Evolutionary conservation across 2,888 invertebrate species (phyloP).

Genomic region (Drosophila crucigera): DNA sequence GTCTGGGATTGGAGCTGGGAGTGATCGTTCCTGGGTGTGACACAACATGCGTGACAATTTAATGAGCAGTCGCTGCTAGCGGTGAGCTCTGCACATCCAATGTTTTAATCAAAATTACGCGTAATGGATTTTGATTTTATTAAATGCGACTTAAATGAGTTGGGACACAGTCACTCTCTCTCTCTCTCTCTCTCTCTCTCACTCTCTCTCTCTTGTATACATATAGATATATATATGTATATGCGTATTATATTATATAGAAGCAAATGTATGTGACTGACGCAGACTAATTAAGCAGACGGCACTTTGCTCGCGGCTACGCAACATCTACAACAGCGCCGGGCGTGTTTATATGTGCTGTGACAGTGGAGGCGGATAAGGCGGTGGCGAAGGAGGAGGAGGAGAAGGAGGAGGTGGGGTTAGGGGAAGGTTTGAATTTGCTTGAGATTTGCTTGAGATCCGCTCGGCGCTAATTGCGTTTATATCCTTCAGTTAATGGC

Average conservation of each 20-base stretch:
- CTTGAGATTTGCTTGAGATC: constrained; percentile 76
- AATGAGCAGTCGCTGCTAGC: constrained; percentile 75
- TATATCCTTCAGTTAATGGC: constrained; percentile 83
- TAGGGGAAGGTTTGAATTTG: constrained; percentile 5
- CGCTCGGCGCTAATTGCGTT: constrained; percentile 83
- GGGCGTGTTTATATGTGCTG: constrained; percentile 40
- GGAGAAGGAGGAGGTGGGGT: constrained; percentile 4
- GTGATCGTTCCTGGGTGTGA: constrained; percentile 23
- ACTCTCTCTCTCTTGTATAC: not conserved
- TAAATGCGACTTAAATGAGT: constrained; percentile 81
- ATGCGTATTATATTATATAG: not conserved
- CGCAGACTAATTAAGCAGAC: constrained; percentile 80
- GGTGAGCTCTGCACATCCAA: constrained; percentile 46
- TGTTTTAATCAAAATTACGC: constrained; percentile 80
- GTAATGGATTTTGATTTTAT: constrained; percentile 81
- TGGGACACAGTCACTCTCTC: constrained; percentile 46
- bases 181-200: not conserved
- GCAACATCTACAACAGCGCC: constrained; percentile 80
- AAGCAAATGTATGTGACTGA: constrained; percentile 23
- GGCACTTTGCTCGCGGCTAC: constrained; percentile 78
- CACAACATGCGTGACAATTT: constrained; percentile 84
- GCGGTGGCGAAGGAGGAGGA: not conserved
- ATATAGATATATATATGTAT: not conserved
- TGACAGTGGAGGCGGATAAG: constrained; percentile 1
- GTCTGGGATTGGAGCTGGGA: constrained; percentile 5